Evolutionary conservation across 2,888 invertebrate species (phyloP), one percentile per base, ranked within the genome.

Genomic region (Sylvicola fuscatus): DNA sequence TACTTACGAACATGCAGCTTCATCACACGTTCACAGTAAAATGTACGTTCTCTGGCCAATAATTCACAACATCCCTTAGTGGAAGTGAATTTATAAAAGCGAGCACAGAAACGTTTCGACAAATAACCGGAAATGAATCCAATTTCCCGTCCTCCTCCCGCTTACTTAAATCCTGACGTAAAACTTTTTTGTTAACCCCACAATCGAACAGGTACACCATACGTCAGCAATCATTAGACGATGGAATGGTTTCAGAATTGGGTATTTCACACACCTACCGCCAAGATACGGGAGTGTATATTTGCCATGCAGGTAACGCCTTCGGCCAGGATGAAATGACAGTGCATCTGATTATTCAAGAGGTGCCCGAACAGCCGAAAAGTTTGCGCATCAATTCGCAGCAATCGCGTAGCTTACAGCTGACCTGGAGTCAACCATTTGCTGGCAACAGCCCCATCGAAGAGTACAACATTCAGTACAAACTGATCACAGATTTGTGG

Each of bases 291-390:
- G 89, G 87, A 8, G 72, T 81, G 36, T 77, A 89, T 53, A 77
- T 82, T 35, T 92, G 92, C 54, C 70, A 77, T 41, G 87, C 87
- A 1, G 77, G 78, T 46, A 93, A 92, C 58, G 70, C 79, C 34
- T 92, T 83, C 51, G 93, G 92, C 7, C 77, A 80, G 61, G 90
- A 89, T 49, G 80, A 84, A 56, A 82, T 87, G 73, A 75, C 80
- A 36, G 82, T 89, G 53, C 82, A 87, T 51, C 68, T 92, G 40
- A 78, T 87, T 35, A 83, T 92, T 17, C 84, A 90, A 65, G 77
- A 90, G 66, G 79, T 81, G 30, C 89, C 90, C 2, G 90, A 90
- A 56, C 75, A 82, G 54, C 89, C 90, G 3, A 75, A 78, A 51
- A 83, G 84, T 51, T 72, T 89, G 43, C 69, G 80, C 45, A 77